phyloP scores from a whole-genome alignment of 1,140 invertebrate species.

The Diabrotica undecimpunctata region DNA sequence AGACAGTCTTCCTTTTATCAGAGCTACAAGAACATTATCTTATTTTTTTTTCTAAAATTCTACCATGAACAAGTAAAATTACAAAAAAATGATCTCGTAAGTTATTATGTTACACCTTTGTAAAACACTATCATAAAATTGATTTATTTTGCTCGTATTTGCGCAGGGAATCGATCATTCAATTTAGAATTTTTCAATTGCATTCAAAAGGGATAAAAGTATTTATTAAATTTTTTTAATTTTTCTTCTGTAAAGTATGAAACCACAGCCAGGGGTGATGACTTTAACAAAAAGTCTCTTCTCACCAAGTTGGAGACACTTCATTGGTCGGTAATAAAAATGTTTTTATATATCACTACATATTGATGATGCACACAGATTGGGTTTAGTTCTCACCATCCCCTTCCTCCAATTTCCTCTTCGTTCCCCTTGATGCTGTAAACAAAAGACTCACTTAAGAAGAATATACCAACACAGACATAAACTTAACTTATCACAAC shows the following conservation, averaged over 20 bases:
- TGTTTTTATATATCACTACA: constrained; percentile 34
- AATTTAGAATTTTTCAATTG: neutral
- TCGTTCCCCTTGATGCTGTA: constrained; percentile 57
- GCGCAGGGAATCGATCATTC: neutral
- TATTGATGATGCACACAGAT: constrained; percentile 16
- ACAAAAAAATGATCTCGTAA: no score
- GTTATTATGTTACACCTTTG: neutral
- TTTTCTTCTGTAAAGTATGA: constrained; percentile 32
- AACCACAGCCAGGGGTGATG: constrained; percentile 41
- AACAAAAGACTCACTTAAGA: constrained; percentile 22
- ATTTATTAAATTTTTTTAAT: constrained; percentile 10
- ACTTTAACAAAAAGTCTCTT: constrained; percentile 27
- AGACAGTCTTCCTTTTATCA: no score
- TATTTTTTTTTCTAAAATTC: no score
- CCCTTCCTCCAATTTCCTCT: constrained; percentile 66
- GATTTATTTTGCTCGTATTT: neutral
- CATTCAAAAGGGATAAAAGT: neutral
- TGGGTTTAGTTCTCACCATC: constrained; percentile 44
- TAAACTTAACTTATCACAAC: neutral
- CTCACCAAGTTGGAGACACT: constrained; percentile 35
- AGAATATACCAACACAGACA: neutral
- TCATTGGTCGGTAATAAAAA: constrained; percentile 36
- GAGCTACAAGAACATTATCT: no score
- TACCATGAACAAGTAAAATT: no score
- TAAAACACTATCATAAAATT: neutral